phyloP scores from a whole-genome alignment of 2,797 vertebrate species.

The Lycodopsis pacificus region DNA sequence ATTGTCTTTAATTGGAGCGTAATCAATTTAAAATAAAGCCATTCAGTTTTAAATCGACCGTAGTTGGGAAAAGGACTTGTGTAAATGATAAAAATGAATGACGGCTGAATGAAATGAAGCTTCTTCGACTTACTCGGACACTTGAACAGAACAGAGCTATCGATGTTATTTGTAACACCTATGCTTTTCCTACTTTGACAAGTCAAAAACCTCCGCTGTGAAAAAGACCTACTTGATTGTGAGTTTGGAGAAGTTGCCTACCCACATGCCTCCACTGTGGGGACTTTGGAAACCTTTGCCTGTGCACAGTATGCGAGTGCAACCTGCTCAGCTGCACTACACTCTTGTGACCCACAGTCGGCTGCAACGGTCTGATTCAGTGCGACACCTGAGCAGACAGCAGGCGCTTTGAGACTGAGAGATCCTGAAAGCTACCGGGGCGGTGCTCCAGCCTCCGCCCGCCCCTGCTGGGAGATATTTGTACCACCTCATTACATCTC shows the following conservation, averaged over 20 bases:
- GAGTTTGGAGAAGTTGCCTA: neutral
- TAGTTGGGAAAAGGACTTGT: too few species aligned
- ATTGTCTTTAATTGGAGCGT: too few species aligned
- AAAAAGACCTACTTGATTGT: neutral
- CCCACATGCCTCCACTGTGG: neutral
- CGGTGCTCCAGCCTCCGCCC: conserved; percentile 19
- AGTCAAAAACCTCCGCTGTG: neutral
- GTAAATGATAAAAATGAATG: neutral
- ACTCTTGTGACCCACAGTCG: neutral
- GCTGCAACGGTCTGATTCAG: conserved; percentile 1
- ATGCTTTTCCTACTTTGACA: neutral
- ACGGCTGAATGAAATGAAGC: neutral
- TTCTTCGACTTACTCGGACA: neutral
- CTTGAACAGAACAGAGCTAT: neutral
- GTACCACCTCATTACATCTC: conserved; percentile 36
- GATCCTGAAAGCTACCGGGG: conserved; percentile 17
- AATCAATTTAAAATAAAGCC: neutral
- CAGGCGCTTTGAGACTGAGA: conserved; percentile 1
- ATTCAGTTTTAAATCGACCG: neutral
- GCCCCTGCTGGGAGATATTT: conserved; percentile 22
- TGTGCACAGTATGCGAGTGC: neutral
- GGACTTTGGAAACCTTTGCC: neutral
- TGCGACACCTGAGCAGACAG: conserved; percentile 23
- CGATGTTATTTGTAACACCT: neutral
- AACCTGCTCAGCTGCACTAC: neutral